Percentiles rank a stretch among this genome's conserved stretches.
Evolutionary conservation across 2,797 vertebrate species (phyloP).

Genomic region (Centropyge bicolor): DNA sequence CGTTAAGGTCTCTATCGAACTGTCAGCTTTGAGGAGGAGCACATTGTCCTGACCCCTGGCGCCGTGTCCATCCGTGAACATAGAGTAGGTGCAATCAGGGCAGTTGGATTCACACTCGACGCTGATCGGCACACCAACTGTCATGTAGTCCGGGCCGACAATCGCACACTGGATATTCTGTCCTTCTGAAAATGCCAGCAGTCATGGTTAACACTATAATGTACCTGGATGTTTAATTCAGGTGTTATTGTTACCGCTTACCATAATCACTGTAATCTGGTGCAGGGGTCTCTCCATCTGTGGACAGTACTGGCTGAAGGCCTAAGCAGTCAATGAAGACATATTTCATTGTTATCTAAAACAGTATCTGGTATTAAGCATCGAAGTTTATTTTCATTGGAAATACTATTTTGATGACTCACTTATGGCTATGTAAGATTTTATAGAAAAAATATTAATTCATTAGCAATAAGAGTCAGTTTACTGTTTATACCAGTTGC

Average conservation of each 20-base stretch:
- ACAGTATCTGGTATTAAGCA: neutral
- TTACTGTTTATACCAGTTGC: no score
- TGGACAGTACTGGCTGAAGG: slow-evolving; percentile 21
- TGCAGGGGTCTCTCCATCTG: slow-evolving; percentile 9
- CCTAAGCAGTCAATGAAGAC: slow-evolving; percentile 29
- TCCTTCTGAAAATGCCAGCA: slow-evolving; percentile 40
- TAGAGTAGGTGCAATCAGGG: slow-evolving; percentile 33
- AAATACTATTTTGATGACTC: neutral
- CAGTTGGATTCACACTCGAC: slow-evolving; percentile 44
- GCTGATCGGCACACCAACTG: slow-evolving; percentile 64
- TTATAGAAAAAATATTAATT: neutral
- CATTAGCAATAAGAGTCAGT: neutral
- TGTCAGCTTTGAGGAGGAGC: slow-evolving; percentile 42
- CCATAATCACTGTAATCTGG: neutral
- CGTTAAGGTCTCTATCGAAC: slow-evolving; percentile 34
- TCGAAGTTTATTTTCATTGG: neutral
- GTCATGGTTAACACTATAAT: neutral
- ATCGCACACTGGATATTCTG: neutral
- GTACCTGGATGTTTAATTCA: neutral
- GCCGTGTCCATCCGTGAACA: slow-evolving; percentile 34
- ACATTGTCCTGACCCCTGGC: slow-evolving; percentile 34
- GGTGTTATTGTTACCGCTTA: slow-evolving; percentile 17
- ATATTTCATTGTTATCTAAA: neutral
- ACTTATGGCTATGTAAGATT: neutral
- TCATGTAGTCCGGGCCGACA: slow-evolving; percentile 53